Conservation (phyloP, 64 coral and sea anemone species). For the Platygyra sinensis region DNA sequence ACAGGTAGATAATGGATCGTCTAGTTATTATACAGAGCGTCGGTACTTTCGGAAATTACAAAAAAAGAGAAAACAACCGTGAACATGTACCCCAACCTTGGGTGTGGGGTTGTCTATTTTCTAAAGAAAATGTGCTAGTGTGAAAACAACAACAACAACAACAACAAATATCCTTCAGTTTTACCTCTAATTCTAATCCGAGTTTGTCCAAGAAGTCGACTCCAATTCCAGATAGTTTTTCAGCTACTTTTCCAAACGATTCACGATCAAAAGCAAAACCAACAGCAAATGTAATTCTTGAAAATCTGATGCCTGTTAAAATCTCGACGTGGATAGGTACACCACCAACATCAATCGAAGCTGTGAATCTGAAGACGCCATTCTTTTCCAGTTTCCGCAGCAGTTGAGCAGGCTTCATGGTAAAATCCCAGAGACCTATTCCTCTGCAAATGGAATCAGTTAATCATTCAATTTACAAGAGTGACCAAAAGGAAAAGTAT, state of each 20-base stretch:
- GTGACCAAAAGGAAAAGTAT: not conserved
- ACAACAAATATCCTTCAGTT: too few relatives aligned
- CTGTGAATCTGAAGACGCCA: slow-evolving; percentile 73
- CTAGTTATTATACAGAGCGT: too few relatives aligned
- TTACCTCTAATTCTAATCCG: slow-evolving; percentile 89
- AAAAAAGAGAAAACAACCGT: too few relatives aligned
- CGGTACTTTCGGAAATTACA: too few relatives aligned
- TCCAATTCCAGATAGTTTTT: slow-evolving; percentile 78
- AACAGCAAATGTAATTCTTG: slow-evolving; percentile 61
- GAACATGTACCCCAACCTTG: too few relatives aligned
- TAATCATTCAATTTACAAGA: not conserved
- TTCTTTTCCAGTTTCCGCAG: slow-evolving; percentile 57
- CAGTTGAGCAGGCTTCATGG: slow-evolving; percentile 63
- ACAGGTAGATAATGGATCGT: too few relatives aligned
- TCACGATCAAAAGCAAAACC: slow-evolving; percentile 92
- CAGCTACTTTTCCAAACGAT: slow-evolving; percentile 82
- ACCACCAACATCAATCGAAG: slow-evolving; percentile 68
- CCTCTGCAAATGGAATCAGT: not conserved
- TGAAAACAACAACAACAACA: too few relatives aligned
- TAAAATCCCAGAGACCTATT: slow-evolving; percentile 78
- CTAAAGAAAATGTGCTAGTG: too few relatives aligned
- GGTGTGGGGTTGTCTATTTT: too few relatives aligned
- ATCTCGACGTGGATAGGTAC: slow-evolving; percentile 93
- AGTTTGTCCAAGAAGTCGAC: slow-evolving; percentile 86
- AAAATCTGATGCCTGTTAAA: slow-evolving; percentile 40